These are phyloP conservation scores for Drosophila prostipennis DNA, from an alignment of 2,888 invertebrate genomes.

Conservation along the genomic window DNA sequence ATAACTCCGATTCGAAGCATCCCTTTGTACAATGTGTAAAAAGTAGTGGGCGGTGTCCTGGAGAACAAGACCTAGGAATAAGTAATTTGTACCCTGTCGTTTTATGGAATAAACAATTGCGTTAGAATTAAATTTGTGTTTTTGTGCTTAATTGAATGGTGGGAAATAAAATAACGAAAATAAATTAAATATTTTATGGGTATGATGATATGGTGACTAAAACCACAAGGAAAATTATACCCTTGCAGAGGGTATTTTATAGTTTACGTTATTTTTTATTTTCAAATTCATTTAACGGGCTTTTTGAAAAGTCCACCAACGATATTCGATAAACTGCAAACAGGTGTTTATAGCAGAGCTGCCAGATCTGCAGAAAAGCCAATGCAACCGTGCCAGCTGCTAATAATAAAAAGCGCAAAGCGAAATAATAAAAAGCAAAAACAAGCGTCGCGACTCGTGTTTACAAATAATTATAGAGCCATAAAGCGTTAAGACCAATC, in stretches of 20 bases:
- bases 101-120: slow-evolving; percentile 55
- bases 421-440: slow-evolving; percentile 8
- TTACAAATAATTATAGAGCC: neutral
- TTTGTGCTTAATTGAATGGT: neutral
- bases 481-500: neutral
- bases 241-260: no score
- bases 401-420: slow-evolving; percentile 22
- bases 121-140: slow-evolving; percentile 26
- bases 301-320: slow-evolving; percentile 4
- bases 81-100: slow-evolving; percentile 59
- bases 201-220: no score
- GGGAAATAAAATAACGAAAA: no score
- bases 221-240: no score
- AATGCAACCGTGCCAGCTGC: slow-evolving; percentile 17
- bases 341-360: neutral
- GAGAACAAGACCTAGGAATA: slow-evolving; percentile 50
- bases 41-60: slow-evolving; percentile 29
- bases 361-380: neutral
- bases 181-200: no score
- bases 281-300: neutral
- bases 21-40: slow-evolving; percentile 59
- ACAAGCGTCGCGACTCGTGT: neutral
- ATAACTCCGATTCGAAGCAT: slow-evolving; percentile 21
- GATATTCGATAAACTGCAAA: neutral
- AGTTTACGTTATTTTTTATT: no score